Percentiles rank a stretch among this genome's conserved stretches.
These are phyloP conservation scores for Elysia crispata DNA, from an alignment of 2,888 invertebrate species.

Conservation along the genomic window DNA sequence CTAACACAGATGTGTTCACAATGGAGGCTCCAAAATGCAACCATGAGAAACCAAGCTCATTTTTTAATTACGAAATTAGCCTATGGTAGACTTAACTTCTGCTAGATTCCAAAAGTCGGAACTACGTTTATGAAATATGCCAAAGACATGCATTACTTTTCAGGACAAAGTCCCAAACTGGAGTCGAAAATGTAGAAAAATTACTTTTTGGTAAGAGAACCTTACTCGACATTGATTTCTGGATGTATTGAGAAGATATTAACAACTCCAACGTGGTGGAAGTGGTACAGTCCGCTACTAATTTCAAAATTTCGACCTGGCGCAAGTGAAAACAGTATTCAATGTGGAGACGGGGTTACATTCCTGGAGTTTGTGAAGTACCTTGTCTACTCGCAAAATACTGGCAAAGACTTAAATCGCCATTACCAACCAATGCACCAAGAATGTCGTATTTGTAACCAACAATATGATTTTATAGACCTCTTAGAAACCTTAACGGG, in stretches of 20 bases:
- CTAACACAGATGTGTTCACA: too few species aligned
- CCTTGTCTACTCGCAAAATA: slow-evolving; percentile 60
- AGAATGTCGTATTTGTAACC: slow-evolving; percentile 62
- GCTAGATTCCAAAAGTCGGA: slow-evolving; percentile 17
- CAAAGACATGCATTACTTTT: background rate
- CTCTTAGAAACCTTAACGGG: slow-evolving; percentile 64
- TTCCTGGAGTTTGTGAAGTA: slow-evolving; percentile 65
- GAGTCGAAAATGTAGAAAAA: background rate
- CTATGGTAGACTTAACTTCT: background rate
- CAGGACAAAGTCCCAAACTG: too few species aligned
- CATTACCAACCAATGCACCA: slow-evolving; percentile 66
- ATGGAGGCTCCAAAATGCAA: too few species aligned
- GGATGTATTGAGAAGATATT: slow-evolving; percentile 66
- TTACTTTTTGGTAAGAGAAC: slow-evolving; percentile 63
- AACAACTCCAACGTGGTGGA: slow-evolving; percentile 61
- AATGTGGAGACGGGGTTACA: slow-evolving; percentile 64
- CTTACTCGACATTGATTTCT: slow-evolving; percentile 61
- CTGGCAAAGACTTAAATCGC: slow-evolving; percentile 56
- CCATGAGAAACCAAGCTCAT: too few species aligned
- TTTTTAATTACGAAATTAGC: background rate
- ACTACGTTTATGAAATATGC: background rate
- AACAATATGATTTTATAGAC: slow-evolving; percentile 63
- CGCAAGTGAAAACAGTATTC: slow-evolving; percentile 50
- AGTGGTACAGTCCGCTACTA: slow-evolving; percentile 56
- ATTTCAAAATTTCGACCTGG: slow-evolving; percentile 54